phyloP scores from a whole-genome alignment of 2,888 invertebrate genomes.

The Ceramica pisi region DNA sequence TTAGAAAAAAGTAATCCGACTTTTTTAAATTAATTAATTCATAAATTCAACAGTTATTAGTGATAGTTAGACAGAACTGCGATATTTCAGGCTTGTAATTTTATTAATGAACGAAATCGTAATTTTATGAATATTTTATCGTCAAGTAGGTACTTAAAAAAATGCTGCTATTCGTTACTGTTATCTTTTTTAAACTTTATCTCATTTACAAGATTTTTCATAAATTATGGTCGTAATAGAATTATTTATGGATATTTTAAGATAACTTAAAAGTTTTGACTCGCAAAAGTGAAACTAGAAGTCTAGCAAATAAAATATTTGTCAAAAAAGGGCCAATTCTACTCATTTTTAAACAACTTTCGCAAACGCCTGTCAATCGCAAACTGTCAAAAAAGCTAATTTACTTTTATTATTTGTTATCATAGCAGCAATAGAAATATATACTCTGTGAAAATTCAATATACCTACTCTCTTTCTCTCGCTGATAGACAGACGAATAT shows the following conservation, averaged over 20 bases:
- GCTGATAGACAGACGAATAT: too few relatives aligned
- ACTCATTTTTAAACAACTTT: too few relatives aligned
- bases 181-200: conserved; percentile 13
- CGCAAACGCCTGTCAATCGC: too few relatives aligned
- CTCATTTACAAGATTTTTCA: conserved; percentile 7
- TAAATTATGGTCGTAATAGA: neutral
- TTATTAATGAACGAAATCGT: conserved; percentile 6
- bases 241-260: neutral
- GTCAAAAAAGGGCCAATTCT: too few relatives aligned
- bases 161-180: conserved; percentile 5
- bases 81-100: conserved; percentile 23
- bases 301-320: too few relatives aligned
- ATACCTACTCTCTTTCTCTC: too few relatives aligned
- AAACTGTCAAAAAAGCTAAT: too few relatives aligned
- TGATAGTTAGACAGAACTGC: conserved; percentile 5
- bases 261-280: neutral
- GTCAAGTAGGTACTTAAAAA: conserved; percentile 19
- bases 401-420: too few relatives aligned
- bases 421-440: too few relatives aligned
- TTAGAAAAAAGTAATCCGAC: too few relatives aligned
- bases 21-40: conserved; percentile 18
- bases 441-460: too few relatives aligned
- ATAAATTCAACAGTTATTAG: conserved; percentile 15
- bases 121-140: conserved; percentile 19
- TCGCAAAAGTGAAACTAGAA: too few relatives aligned